Base-by-base conservation (phyloP, 2,797 vertebrate genomes). In the Lagothrix lagotricha region DNA sequence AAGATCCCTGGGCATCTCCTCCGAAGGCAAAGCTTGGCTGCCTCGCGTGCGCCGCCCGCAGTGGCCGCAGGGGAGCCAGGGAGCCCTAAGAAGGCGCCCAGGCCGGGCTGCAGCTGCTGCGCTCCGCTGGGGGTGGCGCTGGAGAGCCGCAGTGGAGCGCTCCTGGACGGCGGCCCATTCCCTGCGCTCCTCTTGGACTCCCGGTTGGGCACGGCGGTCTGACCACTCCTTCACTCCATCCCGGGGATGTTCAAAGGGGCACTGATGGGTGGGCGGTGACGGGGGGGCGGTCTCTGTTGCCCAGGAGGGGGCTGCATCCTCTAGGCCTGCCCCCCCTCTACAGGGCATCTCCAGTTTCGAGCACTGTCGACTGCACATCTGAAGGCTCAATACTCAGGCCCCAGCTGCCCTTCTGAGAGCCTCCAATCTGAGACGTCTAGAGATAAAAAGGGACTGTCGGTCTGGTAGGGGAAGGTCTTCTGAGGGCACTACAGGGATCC, bases 81-180 rank as follows among this genome's bases (percentile, higher is more conserved):
- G 15, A 95, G 64, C 72, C 1, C 3, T 83, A 19, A n/a, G 58
- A 48, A 58, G 84, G 87, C 39, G 17, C 28, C 4, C 0, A 39
- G 89, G 46, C 36, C 30, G 24, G 36, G 64, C 77, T 96, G 98
- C 97, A 98, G 93, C 88, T 98, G 98, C 98, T 73, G 96, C 30
- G 97, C 98, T 98, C 98, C 99, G 99, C 99, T 99, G 99, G 98
- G 99, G 99, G 99, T 99, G 99, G 99, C 99, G 99, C 99, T 99
- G 99, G 99, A 99, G 99, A 99, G 99, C 99, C 97, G 97, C 98
- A 97, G 93, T 97, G 98, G 98, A 95, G 93, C 80, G 77, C 82
- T 67, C 52, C 0, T 4, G 64, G 90, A 88, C 81, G 61, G 92
- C 44, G 2, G 73, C 77, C 20, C 0, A 6, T 58, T 48, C 57